Base-by-base conservation (phyloP, 2,113 vertebrate species). In the Neopipo cinnamomea region DNA sequence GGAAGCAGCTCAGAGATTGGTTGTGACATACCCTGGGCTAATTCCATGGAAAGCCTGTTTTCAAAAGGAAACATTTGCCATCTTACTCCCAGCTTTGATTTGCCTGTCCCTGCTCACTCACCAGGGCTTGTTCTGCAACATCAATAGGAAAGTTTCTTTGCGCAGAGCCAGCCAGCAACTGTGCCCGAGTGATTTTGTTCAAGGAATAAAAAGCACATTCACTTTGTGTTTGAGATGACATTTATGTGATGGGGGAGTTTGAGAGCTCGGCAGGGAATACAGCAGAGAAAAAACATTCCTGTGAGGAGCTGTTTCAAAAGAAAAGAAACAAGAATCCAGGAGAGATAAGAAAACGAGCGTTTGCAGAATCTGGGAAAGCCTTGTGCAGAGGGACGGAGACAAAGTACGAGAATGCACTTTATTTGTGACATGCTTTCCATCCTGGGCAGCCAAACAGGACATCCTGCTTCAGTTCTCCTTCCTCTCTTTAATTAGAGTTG, bases 391-490 rank as follows among this genome's bases (percentile, higher is more conserved):
- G 72, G 84, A 85, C 5, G 0, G 80, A 92, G 91, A 83, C 96
- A 86, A 94, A 95, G 82, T 75, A 94, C 39, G 49, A 93, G 86
- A 93, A 91, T 65, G 86, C 87, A 84, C 93, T 97, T 97, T 94
- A 97, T 92, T 95, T 96, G 96, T 97, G 96, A 97, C 96, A 89
- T 86, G 97, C 90, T 98, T 98, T 98, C 96, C 97, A 97, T 88
- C 92, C 96, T 87, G 95, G 92, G 95, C 94, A 93, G 97, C 97
- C 98, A 98, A 98, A 98, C 98, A 98, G 98, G 98, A 98, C 96
- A 96, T 98, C 98, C 98, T 98, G 92, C 91, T 85, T 98, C 95
- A 95, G 96, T 97, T 97, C 95, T 97, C 95, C 96, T 97, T 96
- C 93, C 96, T 96, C 94, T 97, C 96, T 94, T 97, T 95, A 93